A percentile compares a stretch with the other conserved stretches of the same genome.
These are phyloP conservation scores for Callosobruchus maculatus DNA, from an alignment of 2,888 invertebrate species.

Conservation along the genomic window DNA sequence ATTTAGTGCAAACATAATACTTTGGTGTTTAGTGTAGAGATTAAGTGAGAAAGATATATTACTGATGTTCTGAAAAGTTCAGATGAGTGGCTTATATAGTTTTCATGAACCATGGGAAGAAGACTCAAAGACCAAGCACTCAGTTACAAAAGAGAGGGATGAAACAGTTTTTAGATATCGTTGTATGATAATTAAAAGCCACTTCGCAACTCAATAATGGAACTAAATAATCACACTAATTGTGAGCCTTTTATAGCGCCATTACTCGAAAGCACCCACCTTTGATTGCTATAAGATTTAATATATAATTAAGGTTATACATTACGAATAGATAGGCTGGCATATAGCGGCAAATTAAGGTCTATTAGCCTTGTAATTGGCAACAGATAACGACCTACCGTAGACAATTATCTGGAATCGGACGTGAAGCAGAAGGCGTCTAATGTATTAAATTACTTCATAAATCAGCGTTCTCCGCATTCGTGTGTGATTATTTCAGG, in stretches of 20 bases:
- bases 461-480: neutral
- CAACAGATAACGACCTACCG: neutral
- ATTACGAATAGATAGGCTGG: neutral
- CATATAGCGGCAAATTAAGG: neutral
- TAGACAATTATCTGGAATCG: neutral
- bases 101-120: too few relatives aligned
- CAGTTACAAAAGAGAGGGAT: too few relatives aligned
- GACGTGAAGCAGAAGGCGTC: neutral
- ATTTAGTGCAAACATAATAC: too few relatives aligned
- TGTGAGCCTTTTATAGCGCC: neutral
- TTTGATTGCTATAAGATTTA: neutral
- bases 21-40: too few relatives aligned
- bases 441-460: neutral
- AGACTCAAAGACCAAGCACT: too few relatives aligned
- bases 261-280: neutral
- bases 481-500: neutral
- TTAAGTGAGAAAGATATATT: too few relatives aligned
- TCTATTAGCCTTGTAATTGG: neutral
- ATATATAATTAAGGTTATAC: neutral
- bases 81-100: too few relatives aligned
- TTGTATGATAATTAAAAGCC: neutral
- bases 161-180: too few relatives aligned
- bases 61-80: too few relatives aligned
- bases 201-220: neutral
- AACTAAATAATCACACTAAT: neutral